Evolutionary conservation across 2,113 vertebrate genomes (phyloP).

Genomic region (Phalacrocorax aristotelis): DNA sequence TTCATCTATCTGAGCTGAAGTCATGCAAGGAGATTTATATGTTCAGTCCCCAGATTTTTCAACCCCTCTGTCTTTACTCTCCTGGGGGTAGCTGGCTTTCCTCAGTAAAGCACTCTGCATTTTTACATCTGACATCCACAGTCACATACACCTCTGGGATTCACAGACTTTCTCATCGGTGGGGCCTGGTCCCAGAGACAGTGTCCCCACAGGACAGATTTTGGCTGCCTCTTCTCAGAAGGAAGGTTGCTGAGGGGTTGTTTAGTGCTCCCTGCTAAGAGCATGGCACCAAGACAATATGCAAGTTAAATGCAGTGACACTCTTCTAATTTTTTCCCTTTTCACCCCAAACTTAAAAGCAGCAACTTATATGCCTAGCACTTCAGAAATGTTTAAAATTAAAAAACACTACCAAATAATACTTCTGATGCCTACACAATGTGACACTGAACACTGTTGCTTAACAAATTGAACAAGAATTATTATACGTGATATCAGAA

Average conservation of each 20-base stretch:
- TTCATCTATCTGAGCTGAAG: neutral
- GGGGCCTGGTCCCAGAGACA: neutral
- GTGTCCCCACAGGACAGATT: neutral
- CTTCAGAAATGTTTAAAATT: slow-evolving; percentile 31
- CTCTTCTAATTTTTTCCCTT: neutral
- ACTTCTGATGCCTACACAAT: slow-evolving; percentile 35
- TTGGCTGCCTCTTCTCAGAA: neutral
- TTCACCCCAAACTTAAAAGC: neutral
- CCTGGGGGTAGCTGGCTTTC: neutral
- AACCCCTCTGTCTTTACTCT: neutral
- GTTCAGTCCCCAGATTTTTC: neutral
- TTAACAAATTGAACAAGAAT: slow-evolving; percentile 31
- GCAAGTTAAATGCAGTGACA: neutral
- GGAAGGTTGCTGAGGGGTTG: neutral
- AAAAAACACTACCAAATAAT: slow-evolving; percentile 21
- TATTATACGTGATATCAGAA: neutral
- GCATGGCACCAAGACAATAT: neutral
- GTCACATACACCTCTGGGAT: neutral
- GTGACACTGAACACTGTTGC: slow-evolving; percentile 6
- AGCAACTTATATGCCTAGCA: neutral
- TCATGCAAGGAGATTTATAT: neutral
- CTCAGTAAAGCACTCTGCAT: neutral
- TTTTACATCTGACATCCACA: neutral
- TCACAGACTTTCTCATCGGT: neutral
- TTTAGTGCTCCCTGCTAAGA: neutral